These are phyloP conservation scores for Virgularia gustaviana DNA, from an alignment of 92 coral and sea anemone genomes.

Conservation along the genomic window DNA sequence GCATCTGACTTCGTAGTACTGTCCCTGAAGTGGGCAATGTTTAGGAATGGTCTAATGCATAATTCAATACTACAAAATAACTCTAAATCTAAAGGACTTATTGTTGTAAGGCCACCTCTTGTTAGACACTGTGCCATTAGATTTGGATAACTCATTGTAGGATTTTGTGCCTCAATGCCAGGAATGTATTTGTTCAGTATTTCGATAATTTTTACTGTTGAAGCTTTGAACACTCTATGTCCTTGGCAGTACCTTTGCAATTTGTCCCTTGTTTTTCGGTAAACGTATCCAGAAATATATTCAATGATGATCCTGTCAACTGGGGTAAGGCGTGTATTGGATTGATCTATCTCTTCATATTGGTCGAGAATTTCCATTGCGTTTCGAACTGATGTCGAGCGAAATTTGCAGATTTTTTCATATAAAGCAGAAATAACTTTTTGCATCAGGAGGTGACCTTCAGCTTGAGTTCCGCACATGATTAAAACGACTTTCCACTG, in stretches of 20 bases:
- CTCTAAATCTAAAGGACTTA: constrained; percentile 13
- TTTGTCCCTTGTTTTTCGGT: constrained; percentile 45
- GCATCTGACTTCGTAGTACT: constrained; percentile 36
- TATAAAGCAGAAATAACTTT: constrained; percentile 10
- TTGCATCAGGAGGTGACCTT: constrained; percentile 34
- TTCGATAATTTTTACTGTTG: not conserved
- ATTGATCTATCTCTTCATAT: not conserved
- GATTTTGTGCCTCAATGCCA: constrained; percentile 2
- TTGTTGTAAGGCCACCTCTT: constrained; percentile 48
- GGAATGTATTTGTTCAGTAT: not conserved
- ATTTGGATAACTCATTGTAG: constrained; percentile 44
- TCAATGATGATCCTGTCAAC: constrained; percentile 31
- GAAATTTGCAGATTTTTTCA: constrained; percentile 9
- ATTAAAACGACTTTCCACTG: constrained; percentile 14
- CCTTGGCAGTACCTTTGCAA: constrained; percentile 10
- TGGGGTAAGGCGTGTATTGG: constrained; percentile 25
- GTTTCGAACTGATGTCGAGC: constrained; percentile 7
- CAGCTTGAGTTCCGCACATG: not conserved
- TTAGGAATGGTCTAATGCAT: constrained; percentile 43
- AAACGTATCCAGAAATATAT: constrained; percentile 51
- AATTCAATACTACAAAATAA: constrained; percentile 46
- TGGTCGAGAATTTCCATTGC: constrained; percentile 4
- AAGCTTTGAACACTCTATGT: not conserved
- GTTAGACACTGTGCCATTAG: constrained; percentile 32
- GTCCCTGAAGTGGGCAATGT: constrained; percentile 24